Evolutionary conservation across 2,888 invertebrate species (phyloP).

Genomic region (Euplagia quadripunctaria): DNA sequence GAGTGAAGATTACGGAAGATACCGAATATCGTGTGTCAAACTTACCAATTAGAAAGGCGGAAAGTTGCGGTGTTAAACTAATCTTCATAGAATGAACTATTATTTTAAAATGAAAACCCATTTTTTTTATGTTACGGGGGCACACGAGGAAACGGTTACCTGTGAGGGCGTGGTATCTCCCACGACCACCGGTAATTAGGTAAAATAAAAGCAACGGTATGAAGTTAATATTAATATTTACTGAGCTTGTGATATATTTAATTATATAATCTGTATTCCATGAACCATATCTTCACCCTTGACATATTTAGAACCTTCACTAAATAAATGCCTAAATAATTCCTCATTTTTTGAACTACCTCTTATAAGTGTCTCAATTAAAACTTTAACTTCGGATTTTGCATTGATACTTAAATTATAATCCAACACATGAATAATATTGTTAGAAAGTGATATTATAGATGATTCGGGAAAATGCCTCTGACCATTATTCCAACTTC

Average conservation of each 20-base stretch:
- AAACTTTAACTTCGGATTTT: constrained; percentile 55
- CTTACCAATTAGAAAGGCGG: too few relatives aligned
- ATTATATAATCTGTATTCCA: constrained; percentile 13
- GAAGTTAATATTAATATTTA: neutral
- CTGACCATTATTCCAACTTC: constrained; percentile 45
- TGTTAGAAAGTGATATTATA: constrained; percentile 26
- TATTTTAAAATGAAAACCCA: too few relatives aligned
- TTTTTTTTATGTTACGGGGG: too few relatives aligned
- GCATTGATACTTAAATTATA: constrained; percentile 46
- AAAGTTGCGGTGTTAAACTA: too few relatives aligned
- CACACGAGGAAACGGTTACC: too few relatives aligned
- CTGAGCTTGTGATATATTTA: neutral
- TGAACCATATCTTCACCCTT: constrained; percentile 28
- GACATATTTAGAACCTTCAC: constrained; percentile 57
- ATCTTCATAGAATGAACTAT: too few relatives aligned
- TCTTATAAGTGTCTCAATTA: constrained; percentile 55
- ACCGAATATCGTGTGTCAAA: too few relatives aligned
- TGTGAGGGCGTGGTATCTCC: too few relatives aligned
- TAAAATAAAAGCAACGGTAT: neutral
- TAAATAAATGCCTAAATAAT: constrained; percentile 48
- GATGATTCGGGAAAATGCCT: constrained; percentile 11
- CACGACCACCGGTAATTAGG: too few relatives aligned
- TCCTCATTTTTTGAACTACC: constrained; percentile 37
- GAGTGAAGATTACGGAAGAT: too few relatives aligned
- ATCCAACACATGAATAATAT: constrained; percentile 45